Percentiles rank a stretch among this genome's conserved stretches.
Conservation (phyloP, 2,113 vertebrate species). For the Mandrillus leucophaeus region DNA sequence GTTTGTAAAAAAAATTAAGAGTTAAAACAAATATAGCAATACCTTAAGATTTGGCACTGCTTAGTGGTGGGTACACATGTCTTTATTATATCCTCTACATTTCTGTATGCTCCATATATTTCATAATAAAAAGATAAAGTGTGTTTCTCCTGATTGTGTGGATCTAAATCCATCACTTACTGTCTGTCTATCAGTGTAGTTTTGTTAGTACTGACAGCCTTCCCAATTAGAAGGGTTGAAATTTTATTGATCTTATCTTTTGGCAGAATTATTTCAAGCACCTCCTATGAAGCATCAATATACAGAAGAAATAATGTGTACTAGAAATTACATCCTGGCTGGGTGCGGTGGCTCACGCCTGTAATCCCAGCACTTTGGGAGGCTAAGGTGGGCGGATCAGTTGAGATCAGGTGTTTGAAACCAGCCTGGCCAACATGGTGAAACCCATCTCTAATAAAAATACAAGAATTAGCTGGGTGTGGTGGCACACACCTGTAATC, state of each 20-base stretch:
- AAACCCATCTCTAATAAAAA: too few species aligned
- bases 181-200: neutral
- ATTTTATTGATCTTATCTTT: conserved; percentile 9
- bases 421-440: too few species aligned
- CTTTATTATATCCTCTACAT: neutral
- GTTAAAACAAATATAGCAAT: neutral
- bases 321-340: neutral
- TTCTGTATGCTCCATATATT: conserved; percentile 13
- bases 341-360: too few species aligned
- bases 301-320: neutral
- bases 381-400: too few species aligned
- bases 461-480: too few species aligned
- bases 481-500: too few species aligned
- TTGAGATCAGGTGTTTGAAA: too few species aligned
- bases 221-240: conserved; percentile 1
- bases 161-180: neutral
- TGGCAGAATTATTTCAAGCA: neutral
- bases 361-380: too few species aligned
- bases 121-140: neutral
- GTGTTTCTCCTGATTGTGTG: neutral
- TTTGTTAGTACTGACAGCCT: neutral
- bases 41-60: neutral
- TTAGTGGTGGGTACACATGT: neutral
- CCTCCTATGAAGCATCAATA: neutral
- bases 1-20: neutral